These are phyloP conservation scores for Parnassius glacialis DNA, from an alignment of 2,888 invertebrate genomes.

Conservation along the genomic window DNA sequence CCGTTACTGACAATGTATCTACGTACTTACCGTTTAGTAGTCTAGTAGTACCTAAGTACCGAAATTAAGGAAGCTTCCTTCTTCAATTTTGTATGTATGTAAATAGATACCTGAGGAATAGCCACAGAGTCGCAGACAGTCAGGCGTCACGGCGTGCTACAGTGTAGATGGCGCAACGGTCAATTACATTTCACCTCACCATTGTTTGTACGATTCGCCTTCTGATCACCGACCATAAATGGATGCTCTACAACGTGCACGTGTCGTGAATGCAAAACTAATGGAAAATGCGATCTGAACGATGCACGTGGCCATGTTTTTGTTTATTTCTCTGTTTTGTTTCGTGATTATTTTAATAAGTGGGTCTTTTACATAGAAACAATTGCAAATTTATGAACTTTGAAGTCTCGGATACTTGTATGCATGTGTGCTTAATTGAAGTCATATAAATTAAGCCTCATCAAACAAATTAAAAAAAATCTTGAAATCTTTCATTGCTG, in stretches of 20 bases:
- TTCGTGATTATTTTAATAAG: constrained; percentile 20
- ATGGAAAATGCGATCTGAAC: constrained; percentile 18
- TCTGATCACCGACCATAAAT: constrained; percentile 12
- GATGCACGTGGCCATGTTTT: constrained; percentile 17
- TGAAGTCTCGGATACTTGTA: background rate
- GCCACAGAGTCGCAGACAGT: constrained; percentile 9
- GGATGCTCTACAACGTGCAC: constrained; percentile 16
- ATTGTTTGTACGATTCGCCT: constrained; percentile 20
- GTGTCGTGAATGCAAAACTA: constrained; percentile 12
- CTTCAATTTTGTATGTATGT: constrained; percentile 1
- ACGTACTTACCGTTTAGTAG: no score
- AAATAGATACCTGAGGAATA: background rate
- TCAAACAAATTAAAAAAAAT: no score
- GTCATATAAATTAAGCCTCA: no score
- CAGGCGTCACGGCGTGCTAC: constrained; percentile 15
- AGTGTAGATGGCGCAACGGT: constrained; percentile 13
- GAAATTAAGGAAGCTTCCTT: background rate
- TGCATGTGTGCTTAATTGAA: no score
- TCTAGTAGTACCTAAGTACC: no score
- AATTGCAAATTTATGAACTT: background rate
- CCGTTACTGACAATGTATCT: no score
- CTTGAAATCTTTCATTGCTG: background rate
- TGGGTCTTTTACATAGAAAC: constrained; percentile 9
- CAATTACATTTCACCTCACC: constrained; percentile 23
- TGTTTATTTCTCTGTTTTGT: constrained; percentile 7